Conservation (phyloP, 2,113 vertebrate genomes). For the Saimiri boliviensis region DNA sequence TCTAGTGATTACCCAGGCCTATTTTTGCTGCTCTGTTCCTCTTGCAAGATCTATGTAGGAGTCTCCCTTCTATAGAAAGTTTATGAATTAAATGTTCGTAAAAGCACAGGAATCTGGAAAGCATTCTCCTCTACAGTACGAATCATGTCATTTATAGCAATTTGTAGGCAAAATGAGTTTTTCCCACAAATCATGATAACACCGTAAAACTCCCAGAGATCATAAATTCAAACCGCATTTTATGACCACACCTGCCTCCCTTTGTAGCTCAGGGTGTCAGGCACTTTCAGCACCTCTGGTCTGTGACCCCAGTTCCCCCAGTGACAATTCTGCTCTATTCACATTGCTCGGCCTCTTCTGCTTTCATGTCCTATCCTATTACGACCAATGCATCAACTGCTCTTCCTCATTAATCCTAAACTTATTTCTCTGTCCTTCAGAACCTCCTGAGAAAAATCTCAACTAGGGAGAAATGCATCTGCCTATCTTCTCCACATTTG, state of each 20-base stretch:
- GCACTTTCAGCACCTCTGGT: neutral
- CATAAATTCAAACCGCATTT: neutral
- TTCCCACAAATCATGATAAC: neutral
- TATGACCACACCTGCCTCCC: neutral
- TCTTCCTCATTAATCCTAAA: neutral
- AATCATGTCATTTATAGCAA: neutral
- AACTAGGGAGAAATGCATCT: neutral
- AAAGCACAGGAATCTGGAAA: neutral
- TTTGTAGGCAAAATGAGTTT: neutral
- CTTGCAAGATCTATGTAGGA: neutral
- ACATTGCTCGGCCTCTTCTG: neutral
- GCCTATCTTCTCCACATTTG: neutral
- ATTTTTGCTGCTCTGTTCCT: neutral
- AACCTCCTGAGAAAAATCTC: neutral
- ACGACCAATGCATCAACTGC: neutral
- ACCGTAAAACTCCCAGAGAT: neutral
- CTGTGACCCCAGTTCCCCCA: neutral
- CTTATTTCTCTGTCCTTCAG: neutral
- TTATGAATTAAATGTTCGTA: neutral
- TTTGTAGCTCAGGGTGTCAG: neutral
- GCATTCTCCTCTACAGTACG: neutral
- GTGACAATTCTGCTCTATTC: neutral
- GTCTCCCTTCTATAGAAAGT: neutral
- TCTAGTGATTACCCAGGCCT: neutral
- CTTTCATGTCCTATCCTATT: too few species aligned